Evolutionary conservation across 2,797 vertebrate genomes (phyloP).

Genomic region (Aselliscus stoliczkanus): DNA sequence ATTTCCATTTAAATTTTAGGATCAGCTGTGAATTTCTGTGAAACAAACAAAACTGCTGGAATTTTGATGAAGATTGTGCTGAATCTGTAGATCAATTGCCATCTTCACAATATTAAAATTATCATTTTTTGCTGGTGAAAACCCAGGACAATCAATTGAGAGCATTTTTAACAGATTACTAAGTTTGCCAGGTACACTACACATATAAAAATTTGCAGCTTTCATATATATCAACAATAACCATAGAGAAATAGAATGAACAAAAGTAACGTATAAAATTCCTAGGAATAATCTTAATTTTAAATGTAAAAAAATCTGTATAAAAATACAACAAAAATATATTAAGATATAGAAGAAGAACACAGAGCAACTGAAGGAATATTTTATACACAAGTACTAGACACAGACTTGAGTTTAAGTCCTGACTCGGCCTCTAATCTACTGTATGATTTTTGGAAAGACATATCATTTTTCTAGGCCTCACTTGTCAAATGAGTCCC

Average conservation of each 20-base stretch:
- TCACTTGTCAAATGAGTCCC: background rate
- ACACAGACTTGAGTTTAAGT: background rate
- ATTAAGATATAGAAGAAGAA: background rate
- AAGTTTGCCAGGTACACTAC: background rate
- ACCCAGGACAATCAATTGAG: background rate
- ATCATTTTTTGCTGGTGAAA: background rate
- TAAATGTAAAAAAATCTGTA: background rate
- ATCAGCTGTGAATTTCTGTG: background rate
- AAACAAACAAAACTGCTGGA: background rate
- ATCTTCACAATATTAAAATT: background rate
- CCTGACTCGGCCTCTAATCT: background rate
- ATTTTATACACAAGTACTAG: background rate
- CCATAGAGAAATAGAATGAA: background rate
- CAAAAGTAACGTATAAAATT: background rate
- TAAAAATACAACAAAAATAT: background rate
- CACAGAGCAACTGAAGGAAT: no score
- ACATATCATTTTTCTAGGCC: background rate
- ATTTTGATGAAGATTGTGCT: background rate
- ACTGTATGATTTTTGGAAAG: background rate
- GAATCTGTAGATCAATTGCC: background rate
- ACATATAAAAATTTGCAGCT: background rate
- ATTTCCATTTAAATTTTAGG: background rate
- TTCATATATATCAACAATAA: background rate
- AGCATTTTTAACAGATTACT: background rate
- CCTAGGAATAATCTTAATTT: conserved; percentile 1